Base-by-base conservation (phyloP, 2,888 invertebrate genomes). In the Isoperla grammatica region DNA sequence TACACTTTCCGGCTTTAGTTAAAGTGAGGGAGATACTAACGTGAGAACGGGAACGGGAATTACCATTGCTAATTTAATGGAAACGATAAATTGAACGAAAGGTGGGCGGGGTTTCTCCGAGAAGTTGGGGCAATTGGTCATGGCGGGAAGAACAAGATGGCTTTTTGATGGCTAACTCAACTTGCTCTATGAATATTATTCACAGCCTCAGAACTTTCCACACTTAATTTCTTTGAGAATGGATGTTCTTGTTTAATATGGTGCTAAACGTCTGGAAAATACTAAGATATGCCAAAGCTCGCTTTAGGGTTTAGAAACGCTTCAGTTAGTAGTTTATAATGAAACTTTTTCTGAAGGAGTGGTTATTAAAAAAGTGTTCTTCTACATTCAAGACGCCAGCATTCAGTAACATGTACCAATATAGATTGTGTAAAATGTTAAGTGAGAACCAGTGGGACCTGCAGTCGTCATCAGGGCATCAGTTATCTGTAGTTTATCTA, bases 31-130 rank as follows among this genome's bases (percentile, higher is more conserved):
- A 29, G 29, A 37, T 20, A 19, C 35, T 53, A 53, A 59, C 53
- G 46, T 59, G 59, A 46, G 50, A 59, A 59, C 29, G 46, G 55
- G 39, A 35, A 39, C 15, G 39, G 53, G 53, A 49, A 61, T 61
- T 61, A 61, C 57, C 61, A 61, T 61, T 61, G 61, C 61, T 57
- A 61, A 61, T 61, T 61, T 61, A 61, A 61, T 61, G 50, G 57
- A 35, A 39, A 56, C 45, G 39, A 61, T 61, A 61, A 61, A 61
- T 57, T 61, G 37, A 23, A 35, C 37, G 53, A n/a, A 19, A n/a
- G 46, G 12, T 19, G 29, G 29, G 29, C 29, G 39, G 42, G 20
- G 55, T 19, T 55, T 43, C 55, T 43, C 37, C 55, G 43, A 42
- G 42, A 40, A 53, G 42, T 53, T 42, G 40, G 46, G 39, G 53